Conservation (phyloP, 2,113 vertebrate genomes). For the Rutilus rutilus region DNA sequence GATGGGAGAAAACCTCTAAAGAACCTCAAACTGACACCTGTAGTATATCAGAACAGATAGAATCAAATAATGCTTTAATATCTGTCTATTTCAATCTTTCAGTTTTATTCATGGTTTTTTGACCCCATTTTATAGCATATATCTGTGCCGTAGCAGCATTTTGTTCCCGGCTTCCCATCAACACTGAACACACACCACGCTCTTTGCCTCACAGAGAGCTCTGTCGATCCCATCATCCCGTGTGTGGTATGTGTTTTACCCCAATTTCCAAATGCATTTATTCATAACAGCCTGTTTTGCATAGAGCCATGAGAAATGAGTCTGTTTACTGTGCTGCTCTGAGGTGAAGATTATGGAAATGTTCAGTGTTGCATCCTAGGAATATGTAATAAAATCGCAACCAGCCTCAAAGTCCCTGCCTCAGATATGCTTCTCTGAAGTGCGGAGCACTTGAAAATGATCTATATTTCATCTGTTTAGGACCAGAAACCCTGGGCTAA, state of each 20-base stretch:
- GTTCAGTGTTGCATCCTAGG: conserved; percentile 56
- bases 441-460: conserved; percentile 54
- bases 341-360: conserved; percentile 62
- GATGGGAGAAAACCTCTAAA: background rate
- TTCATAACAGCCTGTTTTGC: conserved; percentile 63
- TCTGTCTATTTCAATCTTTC: background rate
- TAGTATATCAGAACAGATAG: background rate
- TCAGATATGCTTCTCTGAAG: conserved; percentile 53
- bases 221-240: conserved; percentile 43
- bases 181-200: conserved; percentile 5
- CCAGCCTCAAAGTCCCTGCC: conserved; percentile 44
- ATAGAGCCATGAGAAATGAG: conserved; percentile 57
- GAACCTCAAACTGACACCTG: background rate
- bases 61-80: conserved; percentile 20
- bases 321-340: conserved; percentile 54
- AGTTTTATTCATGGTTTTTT: background rate
- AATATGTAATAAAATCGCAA: conserved; percentile 58
- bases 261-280: conserved; percentile 63
- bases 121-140: background rate
- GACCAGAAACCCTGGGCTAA: conserved; percentile 5
- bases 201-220: conserved; percentile 31
- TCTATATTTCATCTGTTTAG: conserved; percentile 45
- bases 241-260: conserved; percentile 55
- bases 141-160: background rate
- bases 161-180: background rate